Base-by-base conservation (phyloP, 1,140 invertebrate genomes). In the Caenorhabditis briggsae region DNA sequence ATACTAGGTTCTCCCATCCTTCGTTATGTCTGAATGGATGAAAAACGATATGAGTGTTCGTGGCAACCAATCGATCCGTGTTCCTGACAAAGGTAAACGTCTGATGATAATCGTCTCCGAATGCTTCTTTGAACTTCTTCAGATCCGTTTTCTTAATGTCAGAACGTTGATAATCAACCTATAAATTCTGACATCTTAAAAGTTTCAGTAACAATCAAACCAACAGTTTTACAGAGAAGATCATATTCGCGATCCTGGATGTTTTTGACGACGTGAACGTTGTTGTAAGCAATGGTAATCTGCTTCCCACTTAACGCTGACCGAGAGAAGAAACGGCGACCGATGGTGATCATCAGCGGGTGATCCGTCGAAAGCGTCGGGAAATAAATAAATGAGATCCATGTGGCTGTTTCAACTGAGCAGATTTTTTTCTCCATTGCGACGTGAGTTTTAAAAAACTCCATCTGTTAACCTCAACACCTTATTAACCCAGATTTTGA, bases 71-170 rank as follows among this genome's bases (percentile, higher is more conserved):
- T 18, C 64, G 64, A 70, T 70, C 64, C 2, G 64, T 43, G 43
- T 70, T 46, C 18, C 18, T 46, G 5, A 70, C 33, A 46, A 70
- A 46, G 5, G 64, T 70, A 12, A 70, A 46, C 8, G 64, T 46
- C 23, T 70, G 64, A 70, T 70, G 64, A 46, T 18, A 70, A 70
- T 70, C 64, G 18, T 70, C 41, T 8, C 64, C 64, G 11, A 43
- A 70, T 7, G 33, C 64, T 70, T 70, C 64, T 46, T 70, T 70
- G 33, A 70, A 70, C 41, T 70, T 70, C 18, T 70, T 70, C 12
- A 70, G 3, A 70, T 70, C 64, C 5, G 33, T 46, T n/a, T 70
- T 70, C 18, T 70, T 70, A 2, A 70, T 43, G 23, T 70, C 64
- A 46, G 64, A 70, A 70, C 64, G 33, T 18, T 8, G 5, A 5